Evolutionary conservation across 1,140 invertebrate genomes (phyloP).

Genomic region (Helicoverpa zea): DNA sequence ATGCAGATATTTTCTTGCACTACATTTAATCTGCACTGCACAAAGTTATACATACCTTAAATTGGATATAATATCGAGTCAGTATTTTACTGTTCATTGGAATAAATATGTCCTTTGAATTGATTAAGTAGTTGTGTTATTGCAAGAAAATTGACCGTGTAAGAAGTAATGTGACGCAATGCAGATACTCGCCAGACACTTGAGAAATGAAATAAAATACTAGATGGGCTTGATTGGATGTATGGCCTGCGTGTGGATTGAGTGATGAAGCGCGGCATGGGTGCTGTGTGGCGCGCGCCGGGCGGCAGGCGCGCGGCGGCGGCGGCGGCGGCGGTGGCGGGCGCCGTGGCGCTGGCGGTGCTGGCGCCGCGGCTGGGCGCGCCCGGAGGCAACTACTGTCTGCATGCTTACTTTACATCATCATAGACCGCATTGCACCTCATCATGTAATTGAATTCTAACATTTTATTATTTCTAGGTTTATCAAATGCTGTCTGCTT

Average conservation of each 20-base stretch:
- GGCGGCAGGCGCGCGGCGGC: constrained; percentile 67
- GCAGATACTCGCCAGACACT: too few relatives aligned
- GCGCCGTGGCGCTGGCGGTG: constrained; percentile 56
- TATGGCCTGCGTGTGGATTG: background rate
- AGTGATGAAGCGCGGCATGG: background rate
- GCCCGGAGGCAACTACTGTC: constrained; percentile 82
- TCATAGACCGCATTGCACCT: constrained; percentile 67
- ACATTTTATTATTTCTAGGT: constrained; percentile 50
- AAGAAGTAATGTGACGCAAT: too few relatives aligned
- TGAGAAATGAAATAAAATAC: too few relatives aligned
- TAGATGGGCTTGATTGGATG: too few relatives aligned
- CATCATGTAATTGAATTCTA: constrained; percentile 70
- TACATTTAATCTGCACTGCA: too few relatives aligned
- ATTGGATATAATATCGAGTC: too few relatives aligned
- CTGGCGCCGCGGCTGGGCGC: constrained; percentile 70
- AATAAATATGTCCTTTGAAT: too few relatives aligned
- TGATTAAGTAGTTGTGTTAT: too few relatives aligned
- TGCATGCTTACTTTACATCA: constrained; percentile 70
- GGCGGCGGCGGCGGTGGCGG: constrained; percentile 31
- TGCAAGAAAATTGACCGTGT: too few relatives aligned
- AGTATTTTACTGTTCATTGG: too few relatives aligned
- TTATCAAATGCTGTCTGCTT: background rate
- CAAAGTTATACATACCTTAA: too few relatives aligned
- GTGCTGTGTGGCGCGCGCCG: constrained; percentile 61
- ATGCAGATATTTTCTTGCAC: too few relatives aligned